These are phyloP conservation scores for Bacillus rossius DNA, from an alignment of 1,140 invertebrate species.

Conservation along the genomic window DNA sequence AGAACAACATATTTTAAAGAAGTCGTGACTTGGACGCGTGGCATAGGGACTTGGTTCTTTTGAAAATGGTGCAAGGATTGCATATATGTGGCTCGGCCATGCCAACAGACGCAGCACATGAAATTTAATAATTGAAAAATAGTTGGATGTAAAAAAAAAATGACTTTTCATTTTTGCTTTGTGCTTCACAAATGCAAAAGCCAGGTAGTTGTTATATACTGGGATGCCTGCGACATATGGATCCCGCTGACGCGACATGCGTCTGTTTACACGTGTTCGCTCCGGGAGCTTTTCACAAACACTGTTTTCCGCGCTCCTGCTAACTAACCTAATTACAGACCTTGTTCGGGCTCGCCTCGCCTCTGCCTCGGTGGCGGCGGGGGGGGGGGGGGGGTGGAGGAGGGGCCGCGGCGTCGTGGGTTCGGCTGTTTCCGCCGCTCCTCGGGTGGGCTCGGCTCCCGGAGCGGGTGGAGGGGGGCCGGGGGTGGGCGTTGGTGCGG, in stretches of 20 bases:
- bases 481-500: background rate
- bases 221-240: too few relatives aligned
- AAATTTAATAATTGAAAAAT: too few relatives aligned
- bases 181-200: too few relatives aligned
- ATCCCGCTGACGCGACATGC: constrained; percentile 16
- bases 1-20: too few relatives aligned
- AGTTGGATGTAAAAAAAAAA: too few relatives aligned
- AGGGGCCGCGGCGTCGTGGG: constrained; percentile 15
- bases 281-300: constrained; percentile 16
- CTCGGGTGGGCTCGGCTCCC: background rate
- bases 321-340: constrained; percentile 17
- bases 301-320: constrained; percentile 22
- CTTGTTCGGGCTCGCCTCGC: constrained; percentile 32
- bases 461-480: background rate
- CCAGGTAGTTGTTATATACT: too few relatives aligned
- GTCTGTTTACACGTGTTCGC: background rate
- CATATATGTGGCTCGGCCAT: too few relatives aligned
- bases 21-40: too few relatives aligned
- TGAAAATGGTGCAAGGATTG: too few relatives aligned
- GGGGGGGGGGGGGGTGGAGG: constrained; percentile 30
- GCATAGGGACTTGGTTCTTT: too few relatives aligned
- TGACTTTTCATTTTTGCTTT: too few relatives aligned
- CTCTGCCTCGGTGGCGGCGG: constrained; percentile 24
- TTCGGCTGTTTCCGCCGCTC: constrained; percentile 22
- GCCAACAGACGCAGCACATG: too few relatives aligned